Evolutionary conservation across 1,140 invertebrate species (phyloP).

Genomic region (Leucophenga varia): DNA sequence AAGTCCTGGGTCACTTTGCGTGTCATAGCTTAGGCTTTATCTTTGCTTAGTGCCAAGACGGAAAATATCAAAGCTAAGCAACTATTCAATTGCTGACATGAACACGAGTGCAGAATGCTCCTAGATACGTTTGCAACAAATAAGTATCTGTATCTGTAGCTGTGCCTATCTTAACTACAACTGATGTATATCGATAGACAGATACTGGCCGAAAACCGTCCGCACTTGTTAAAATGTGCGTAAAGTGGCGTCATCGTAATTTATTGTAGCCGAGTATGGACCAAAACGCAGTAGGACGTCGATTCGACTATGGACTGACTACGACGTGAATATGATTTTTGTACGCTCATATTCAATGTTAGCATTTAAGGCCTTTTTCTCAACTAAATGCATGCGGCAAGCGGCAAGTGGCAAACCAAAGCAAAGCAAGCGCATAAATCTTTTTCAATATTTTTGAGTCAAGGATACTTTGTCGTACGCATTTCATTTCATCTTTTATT

Average conservation of each 20-base stretch:
- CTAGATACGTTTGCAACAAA: slow-evolving; percentile 16
- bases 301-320: neutral
- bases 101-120: slow-evolving; percentile 23
- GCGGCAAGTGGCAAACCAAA: no score
- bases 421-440: slow-evolving; percentile 39
- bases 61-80: slow-evolving; percentile 40
- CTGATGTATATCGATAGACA: no score
- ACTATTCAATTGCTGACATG: slow-evolving; percentile 24
- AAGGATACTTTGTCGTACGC: slow-evolving; percentile 53
- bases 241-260: slow-evolving; percentile 53
- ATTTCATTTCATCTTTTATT: slow-evolving; percentile 29
- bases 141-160: no score
- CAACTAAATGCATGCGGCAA: slow-evolving; percentile 21
- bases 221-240: slow-evolving; percentile 52
- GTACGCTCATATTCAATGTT: slow-evolving; percentile 4
- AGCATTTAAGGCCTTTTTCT: neutral
- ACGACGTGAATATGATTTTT: no score
- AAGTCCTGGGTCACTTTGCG: slow-evolving; percentile 47
- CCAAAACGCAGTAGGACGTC: slow-evolving; percentile 34
- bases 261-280: slow-evolving; percentile 45
- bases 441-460: slow-evolving; percentile 24
- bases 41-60: slow-evolving; percentile 6
- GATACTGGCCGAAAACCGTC: slow-evolving; percentile 46
- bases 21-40: slow-evolving; percentile 8
- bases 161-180: no score